Conservation (phyloP, 1,140 invertebrate genomes). For the Hesperophylax magnus region DNA sequence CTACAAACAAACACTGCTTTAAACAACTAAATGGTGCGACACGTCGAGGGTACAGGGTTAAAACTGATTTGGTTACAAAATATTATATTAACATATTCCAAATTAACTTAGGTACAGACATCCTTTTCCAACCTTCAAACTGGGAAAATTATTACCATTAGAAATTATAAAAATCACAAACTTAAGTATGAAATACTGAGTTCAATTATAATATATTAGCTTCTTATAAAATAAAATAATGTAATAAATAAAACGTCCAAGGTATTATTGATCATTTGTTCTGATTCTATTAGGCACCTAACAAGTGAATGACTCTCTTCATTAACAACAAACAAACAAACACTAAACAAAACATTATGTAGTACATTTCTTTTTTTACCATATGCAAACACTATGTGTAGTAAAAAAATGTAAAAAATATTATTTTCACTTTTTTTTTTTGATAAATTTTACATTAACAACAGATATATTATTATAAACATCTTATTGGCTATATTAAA, state of each 20-base stretch:
- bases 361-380: conserved; percentile 8
- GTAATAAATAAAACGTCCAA: conserved; percentile 33
- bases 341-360: conserved; percentile 17
- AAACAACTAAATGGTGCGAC: too few relatives aligned
- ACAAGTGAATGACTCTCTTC: conserved; percentile 42
- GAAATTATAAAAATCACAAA: conserved; percentile 46
- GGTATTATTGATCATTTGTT: conserved; percentile 36
- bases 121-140: neutral
- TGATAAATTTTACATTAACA: conserved; percentile 21
- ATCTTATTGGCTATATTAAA: conserved; percentile 30
- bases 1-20: neutral
- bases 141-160: conserved; percentile 13
- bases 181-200: conserved; percentile 50
- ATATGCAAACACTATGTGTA: conserved; percentile 32
- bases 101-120: conserved; percentile 25
- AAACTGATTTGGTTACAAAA: conserved; percentile 40
- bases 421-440: conserved; percentile 30
- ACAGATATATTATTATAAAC: conserved; percentile 16
- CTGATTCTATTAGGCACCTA: conserved; percentile 45
- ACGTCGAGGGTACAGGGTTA: neutral
- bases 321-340: conserved; percentile 4
- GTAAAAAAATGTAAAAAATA: conserved; percentile 46
- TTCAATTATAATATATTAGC: conserved; percentile 41
- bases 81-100: conserved; percentile 20
- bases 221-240: conserved; percentile 39